These are phyloP conservation scores for Torymus tubicola DNA, from an alignment of 2,888 invertebrate genomes.

Conservation along the genomic window DNA sequence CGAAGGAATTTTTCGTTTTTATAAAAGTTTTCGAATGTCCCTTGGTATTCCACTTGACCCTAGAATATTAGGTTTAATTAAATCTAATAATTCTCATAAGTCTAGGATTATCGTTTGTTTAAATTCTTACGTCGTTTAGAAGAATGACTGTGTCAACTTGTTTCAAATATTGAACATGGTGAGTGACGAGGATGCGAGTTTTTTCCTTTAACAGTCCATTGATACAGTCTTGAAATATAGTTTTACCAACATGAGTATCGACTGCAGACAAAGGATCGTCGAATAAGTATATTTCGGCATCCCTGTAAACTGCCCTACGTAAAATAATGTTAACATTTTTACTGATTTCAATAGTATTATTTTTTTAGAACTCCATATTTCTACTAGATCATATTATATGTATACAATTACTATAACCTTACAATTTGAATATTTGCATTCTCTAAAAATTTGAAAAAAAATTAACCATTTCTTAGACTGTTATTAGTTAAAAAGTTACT, in stretches of 20 bases:
- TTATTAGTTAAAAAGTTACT: too few species aligned
- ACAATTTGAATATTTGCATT: too few species aligned
- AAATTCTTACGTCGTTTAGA: conserved; percentile 66
- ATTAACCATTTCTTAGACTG: too few species aligned
- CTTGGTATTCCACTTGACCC: conserved; percentile 81
- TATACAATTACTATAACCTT: too few species aligned
- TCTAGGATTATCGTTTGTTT: background rate
- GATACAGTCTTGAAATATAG: conserved; percentile 86
- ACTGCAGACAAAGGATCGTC: conserved; percentile 91
- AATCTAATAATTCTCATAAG: background rate
- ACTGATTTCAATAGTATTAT: too few species aligned
- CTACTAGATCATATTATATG: too few species aligned
- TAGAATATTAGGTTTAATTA: conserved; percentile 64
- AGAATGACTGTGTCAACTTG: conserved; percentile 70
- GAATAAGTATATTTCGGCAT: conserved; percentile 87
- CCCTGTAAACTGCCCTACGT: conserved; percentile 83
- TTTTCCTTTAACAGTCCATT: conserved; percentile 81
- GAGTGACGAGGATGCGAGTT: conserved; percentile 86
- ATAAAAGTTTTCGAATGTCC: conserved; percentile 80
- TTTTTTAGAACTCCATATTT: too few species aligned
- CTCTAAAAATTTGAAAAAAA: too few species aligned
- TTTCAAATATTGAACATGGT: conserved; percentile 83
- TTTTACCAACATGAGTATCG: conserved; percentile 85
- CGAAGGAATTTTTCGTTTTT: conserved; percentile 71
- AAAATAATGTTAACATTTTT: conserved; percentile 2